Evolutionary conservation across 2,113 vertebrate genomes (phyloP), one percentile per base, ranked within the genome.

Genomic region (Gasterosteus aculeatus): DNA sequence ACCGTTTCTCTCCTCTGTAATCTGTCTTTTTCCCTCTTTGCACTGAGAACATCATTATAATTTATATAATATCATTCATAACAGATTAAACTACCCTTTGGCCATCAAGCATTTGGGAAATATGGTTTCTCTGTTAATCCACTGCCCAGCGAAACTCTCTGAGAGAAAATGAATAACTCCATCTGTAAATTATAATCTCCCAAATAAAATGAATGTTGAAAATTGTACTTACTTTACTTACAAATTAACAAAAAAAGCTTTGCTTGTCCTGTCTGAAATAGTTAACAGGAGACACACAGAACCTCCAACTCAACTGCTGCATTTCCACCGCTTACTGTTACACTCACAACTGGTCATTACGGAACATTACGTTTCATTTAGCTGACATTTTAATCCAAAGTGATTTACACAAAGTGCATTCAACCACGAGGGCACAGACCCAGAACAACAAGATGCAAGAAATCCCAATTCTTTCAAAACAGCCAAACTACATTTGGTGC

Each of bases 41-140:
- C 38, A 10, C 33, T 11, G 57, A 39, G n/a, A 51, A 53, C n/a
- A 39, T 31, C 7, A 12, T 69, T 26, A 15, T 7, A 29, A 47
- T 46, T 6, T 47, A 15, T n/a, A 22, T 15, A 49, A 19, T 62
- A 42, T 73, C 16, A 19, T 31, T 14, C 22, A 12, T n/a, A 15
- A 15, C 10, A 44, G 16, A 61, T 60, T 51, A 12, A 31, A 26
- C 9, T 41, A 41, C 68, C 3, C 54, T 33, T 35, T 44, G 10
- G 38, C 49, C 14, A n/a, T 9, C 42, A 8, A 18, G 14, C 61
- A 56, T 75, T 57, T 39, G 22, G 64, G 64, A 67, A 53, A 68
- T 68, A 35, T 9, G 39, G 3, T 41, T 58, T 56, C 29, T 46
- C 41, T 64, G 41, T 10, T 42, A 26, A 33, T 19, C 18, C 14